Percentiles rank a stretch among this genome's conserved stretches.
These are phyloP conservation scores for Antechinus stuartii DNA, from an alignment of 2,113 vertebrate species.

Conservation along the genomic window DNA sequence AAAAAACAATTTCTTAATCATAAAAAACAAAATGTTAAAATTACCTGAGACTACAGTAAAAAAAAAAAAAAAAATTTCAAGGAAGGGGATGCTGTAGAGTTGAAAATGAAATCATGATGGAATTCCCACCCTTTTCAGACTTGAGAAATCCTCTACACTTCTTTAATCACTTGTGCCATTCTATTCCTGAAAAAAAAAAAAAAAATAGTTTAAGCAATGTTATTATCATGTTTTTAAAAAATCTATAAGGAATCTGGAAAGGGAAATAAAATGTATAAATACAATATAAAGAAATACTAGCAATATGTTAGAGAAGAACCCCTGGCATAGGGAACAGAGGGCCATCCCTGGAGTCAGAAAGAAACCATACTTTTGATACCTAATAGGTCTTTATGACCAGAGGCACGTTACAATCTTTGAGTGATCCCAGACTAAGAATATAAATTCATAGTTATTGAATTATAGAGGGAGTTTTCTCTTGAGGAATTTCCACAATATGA, in stretches of 20 bases:
- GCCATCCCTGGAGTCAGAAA: neutral
- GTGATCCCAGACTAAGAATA: neutral
- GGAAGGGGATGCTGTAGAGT: conserved; percentile 74
- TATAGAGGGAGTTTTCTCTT: neutral
- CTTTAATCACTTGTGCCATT: conserved; percentile 71
- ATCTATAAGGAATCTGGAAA: neutral
- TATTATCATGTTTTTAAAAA: neutral
- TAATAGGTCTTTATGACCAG: neutral
- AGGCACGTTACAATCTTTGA: neutral
- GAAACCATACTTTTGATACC: neutral
- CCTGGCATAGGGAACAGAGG: neutral
- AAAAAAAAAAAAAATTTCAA: conserved; percentile 80
- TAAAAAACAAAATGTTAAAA: conserved; percentile 50
- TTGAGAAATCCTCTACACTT: conserved; percentile 64
- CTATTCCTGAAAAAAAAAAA: conserved; percentile 69
- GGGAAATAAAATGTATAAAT: conserved; percentile 35
- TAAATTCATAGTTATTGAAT: neutral
- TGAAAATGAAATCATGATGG: conserved; percentile 79
- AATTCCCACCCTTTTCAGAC: conserved; percentile 71
- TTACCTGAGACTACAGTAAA: conserved; percentile 76
- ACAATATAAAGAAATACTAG: conserved; percentile 5
- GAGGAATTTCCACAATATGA: neutral
- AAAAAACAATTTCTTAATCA: conserved; percentile 49
- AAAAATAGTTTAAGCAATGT: neutral
- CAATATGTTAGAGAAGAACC: conserved; percentile 1